A percentile compares a stretch with the other conserved stretches of the same genome.
Conservation (phyloP, 2,113 vertebrate species). For the Oncorhynchus gorbuscha region DNA sequence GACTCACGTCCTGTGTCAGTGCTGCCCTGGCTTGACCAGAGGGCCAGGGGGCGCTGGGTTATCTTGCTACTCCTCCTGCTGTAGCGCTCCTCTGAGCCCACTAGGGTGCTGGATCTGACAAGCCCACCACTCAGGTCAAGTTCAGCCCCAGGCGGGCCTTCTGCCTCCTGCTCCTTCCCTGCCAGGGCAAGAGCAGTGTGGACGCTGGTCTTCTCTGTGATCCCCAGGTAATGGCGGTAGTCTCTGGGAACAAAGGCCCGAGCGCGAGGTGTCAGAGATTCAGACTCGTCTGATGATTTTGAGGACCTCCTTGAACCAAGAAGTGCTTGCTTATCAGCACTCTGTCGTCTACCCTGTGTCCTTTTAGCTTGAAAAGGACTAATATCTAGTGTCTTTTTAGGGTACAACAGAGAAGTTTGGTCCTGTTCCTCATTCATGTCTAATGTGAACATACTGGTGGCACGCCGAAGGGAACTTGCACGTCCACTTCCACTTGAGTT, state of each 20-base stretch:
- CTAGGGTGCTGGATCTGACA: conserved; percentile 53
- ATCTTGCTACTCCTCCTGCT: conserved; percentile 44
- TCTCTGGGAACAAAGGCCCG: conserved; percentile 67
- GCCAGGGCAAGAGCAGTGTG: conserved; percentile 18
- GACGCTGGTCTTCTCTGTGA: conserved; percentile 46
- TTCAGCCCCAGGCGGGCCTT: conserved; percentile 27
- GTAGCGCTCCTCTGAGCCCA: conserved; percentile 46
- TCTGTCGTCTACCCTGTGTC: conserved; percentile 27
- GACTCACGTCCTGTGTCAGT: conserved; percentile 58
- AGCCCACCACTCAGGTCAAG: conserved; percentile 36
- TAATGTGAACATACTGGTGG: conserved; percentile 67
- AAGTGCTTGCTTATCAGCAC: conserved; percentile 9
- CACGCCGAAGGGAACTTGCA: conserved; percentile 53
- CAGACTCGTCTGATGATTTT: conserved; percentile 44
- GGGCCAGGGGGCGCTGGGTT: conserved; percentile 31
- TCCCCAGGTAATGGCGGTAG: conserved; percentile 68
- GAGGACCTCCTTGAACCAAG: conserved; percentile 17
- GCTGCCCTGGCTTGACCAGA: conserved; percentile 39
- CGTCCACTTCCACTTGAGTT: conserved; percentile 50
- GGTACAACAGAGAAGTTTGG: conserved; percentile 33
- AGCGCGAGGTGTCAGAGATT: conserved; percentile 53
- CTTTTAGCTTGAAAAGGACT: conserved; percentile 46
- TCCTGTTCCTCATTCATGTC: conserved; percentile 51
- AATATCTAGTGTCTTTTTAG: conserved; percentile 31
- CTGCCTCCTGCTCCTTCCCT: conserved; percentile 15